Evolutionary conservation across 2,113 vertebrate species (phyloP), one percentile per base, ranked within the genome.

Genomic region (Balaenoptera acutorostrata): DNA sequence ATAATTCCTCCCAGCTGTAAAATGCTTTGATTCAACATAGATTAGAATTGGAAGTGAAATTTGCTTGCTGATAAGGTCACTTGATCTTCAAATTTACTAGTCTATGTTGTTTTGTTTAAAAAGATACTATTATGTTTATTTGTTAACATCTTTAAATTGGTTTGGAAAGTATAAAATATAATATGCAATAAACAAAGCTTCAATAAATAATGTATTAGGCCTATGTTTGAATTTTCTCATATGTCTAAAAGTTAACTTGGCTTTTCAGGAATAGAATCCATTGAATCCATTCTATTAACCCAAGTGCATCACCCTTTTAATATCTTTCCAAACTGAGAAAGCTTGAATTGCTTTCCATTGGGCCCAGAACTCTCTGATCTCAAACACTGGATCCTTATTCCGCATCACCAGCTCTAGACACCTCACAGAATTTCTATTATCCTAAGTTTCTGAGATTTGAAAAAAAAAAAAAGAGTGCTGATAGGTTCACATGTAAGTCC

Each of bases 211-310:
- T 23, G 8, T 23, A 44, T 23, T 44, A 81, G 6, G 12, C 33
- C 33, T 87, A 29, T 74, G 17, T 55, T 39, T 85, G 52, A 84
- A 88, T 64, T 33, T 4, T 41, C 9, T 75, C 17, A 46, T 52
- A 29, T 95, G 75, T 36, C 66, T 88, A 93, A 84, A 95, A 84
- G 29, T 80, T 83, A 84, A 78, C 64, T 88, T 94, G 25, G 6
- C 36, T 93, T 80, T 84, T 77, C 21, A 88, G 68, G 6, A 96
- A 87, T 92, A 90, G 63, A 74, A 68, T 78, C 3, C 6, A 66
- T 2, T 82, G 25, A 77, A 63, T 39, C 11, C 17, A 78, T 41
- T 82, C 41, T 78, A 27, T 66, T 77, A 89, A 61, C 2, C 10
- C 23, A 69, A 57, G 44, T 49, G 15, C 2, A 57, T 20, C 46